Percentiles rank a stretch among this genome's conserved stretches.
Conservation (phyloP, 35 echinoderm and acorn worm genomes). For the Lytechinus variegatus region DNA sequence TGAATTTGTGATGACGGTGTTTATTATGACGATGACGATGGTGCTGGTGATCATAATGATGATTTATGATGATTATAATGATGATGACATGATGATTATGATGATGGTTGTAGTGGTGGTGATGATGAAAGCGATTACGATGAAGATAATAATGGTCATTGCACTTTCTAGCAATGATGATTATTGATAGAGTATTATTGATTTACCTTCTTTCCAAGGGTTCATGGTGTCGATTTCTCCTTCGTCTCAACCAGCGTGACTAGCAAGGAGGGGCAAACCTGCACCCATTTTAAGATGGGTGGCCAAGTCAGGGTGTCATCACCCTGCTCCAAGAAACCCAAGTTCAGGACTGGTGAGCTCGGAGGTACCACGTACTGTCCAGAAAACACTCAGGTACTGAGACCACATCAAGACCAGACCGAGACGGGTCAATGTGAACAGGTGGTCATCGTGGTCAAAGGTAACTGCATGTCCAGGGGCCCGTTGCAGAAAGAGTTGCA, state of each 20-base stretch:
- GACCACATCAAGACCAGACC: not conserved
- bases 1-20: too few relatives aligned
- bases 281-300: constrained; percentile 36
- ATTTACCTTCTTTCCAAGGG: not conserved
- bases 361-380: constrained; percentile 32
- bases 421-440: not conserved
- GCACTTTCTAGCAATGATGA: too few relatives aligned
- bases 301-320: constrained; percentile 36
- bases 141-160: too few relatives aligned
- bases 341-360: not conserved
- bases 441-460: constrained; percentile 30
- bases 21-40: too few relatives aligned
- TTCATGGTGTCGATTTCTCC: constrained; percentile 32
- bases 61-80: too few relatives aligned
- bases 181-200: not conserved
- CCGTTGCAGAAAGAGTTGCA: too few relatives aligned
- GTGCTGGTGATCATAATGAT: too few relatives aligned
- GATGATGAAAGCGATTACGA: too few relatives aligned
- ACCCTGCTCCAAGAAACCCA: constrained; percentile 39
- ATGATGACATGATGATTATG: too few relatives aligned
- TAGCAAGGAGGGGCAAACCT: not conserved
- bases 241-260: not conserved
- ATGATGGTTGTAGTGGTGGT: too few relatives aligned
- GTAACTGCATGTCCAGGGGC: too few relatives aligned
- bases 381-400: not conserved